These are phyloP conservation scores for Volucella zonaria DNA, from an alignment of 2,888 invertebrate genomes.

Conservation along the genomic window DNA sequence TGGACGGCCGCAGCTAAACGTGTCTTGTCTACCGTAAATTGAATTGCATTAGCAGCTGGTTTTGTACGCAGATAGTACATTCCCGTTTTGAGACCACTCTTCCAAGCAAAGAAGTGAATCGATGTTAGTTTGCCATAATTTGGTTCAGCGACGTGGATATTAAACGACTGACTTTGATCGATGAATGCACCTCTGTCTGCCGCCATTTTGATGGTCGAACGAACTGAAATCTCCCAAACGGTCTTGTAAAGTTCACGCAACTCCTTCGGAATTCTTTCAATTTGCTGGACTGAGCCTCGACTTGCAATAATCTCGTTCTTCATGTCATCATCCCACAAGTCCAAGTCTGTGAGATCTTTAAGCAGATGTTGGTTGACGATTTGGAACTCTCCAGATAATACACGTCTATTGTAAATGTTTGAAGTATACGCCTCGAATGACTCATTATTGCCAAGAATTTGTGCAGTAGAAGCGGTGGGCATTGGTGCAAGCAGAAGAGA, in stretches of 20 bases:
- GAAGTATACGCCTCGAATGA: slow-evolving; percentile 99
- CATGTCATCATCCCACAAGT: slow-evolving; percentile 97
- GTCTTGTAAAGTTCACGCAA: slow-evolving; percentile 96
- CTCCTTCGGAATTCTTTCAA: slow-evolving; percentile 92
- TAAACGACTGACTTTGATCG: slow-evolving; percentile 99
- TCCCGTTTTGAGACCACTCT: slow-evolving; percentile 97
- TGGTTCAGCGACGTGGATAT: slow-evolving; percentile 97
- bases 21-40: slow-evolving; percentile 97
- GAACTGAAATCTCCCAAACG: slow-evolving; percentile 98
- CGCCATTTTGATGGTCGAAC: slow-evolving; percentile 96
- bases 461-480: slow-evolving; percentile 99
- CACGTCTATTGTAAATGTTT: slow-evolving; percentile 96
- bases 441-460: slow-evolving; percentile 99
- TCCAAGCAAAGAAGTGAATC: slow-evolving; percentile 99
- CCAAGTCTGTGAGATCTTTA: slow-evolving; percentile 94
- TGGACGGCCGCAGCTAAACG: slow-evolving; percentile 82
- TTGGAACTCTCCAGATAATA: slow-evolving; percentile 97
- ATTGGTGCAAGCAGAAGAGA: slow-evolving; percentile 97
- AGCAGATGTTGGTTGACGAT: slow-evolving; percentile 98
- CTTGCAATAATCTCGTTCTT: slow-evolving; percentile 95
- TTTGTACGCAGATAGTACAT: slow-evolving; percentile 99
- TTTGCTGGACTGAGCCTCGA: slow-evolving; percentile 96
- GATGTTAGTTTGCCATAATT: slow-evolving; percentile 96
- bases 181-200: slow-evolving; percentile 99
- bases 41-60: slow-evolving; percentile 97